phyloP scores from a whole-genome alignment of 2,113 vertebrate species.

The Peromyscus californicus region DNA sequence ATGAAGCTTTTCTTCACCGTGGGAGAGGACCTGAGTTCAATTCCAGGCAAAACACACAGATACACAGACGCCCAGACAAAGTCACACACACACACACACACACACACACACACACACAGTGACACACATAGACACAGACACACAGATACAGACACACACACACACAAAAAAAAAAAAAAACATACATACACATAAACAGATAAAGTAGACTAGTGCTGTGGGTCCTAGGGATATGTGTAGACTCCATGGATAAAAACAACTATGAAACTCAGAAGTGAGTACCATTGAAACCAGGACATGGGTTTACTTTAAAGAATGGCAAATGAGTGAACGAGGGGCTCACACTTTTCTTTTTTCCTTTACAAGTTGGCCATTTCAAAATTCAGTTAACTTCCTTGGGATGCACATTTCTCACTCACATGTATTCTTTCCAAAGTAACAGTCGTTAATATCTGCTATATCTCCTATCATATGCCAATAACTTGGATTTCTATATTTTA shows the following conservation, averaged over 20 bases:
- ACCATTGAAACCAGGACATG: neutral
- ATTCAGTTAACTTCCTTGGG: neutral
- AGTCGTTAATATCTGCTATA: neutral
- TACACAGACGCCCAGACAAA: neutral
- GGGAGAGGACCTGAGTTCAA: neutral
- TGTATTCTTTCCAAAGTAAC: neutral
- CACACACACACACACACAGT: neutral
- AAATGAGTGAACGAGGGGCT: too few relatives aligned
- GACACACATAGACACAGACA: neutral
- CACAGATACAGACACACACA: neutral
- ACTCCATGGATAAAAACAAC: neutral
- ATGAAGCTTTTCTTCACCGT: neutral
- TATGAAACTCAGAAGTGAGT: neutral
- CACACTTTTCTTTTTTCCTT: neutral
- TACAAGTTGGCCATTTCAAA: neutral
- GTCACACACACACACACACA: neutral
- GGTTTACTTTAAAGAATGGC: neutral
- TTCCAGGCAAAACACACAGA: neutral
- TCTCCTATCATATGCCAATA: neutral
- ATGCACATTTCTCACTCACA: neutral
- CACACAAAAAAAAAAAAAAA: too few relatives aligned
- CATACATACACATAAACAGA: neutral
- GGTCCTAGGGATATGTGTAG: neutral
- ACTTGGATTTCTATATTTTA: slow-evolving; percentile 5
- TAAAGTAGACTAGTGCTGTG: neutral